Conservation (phyloP, 2,797 vertebrate species). For the Epinephelus malabaricus region DNA sequence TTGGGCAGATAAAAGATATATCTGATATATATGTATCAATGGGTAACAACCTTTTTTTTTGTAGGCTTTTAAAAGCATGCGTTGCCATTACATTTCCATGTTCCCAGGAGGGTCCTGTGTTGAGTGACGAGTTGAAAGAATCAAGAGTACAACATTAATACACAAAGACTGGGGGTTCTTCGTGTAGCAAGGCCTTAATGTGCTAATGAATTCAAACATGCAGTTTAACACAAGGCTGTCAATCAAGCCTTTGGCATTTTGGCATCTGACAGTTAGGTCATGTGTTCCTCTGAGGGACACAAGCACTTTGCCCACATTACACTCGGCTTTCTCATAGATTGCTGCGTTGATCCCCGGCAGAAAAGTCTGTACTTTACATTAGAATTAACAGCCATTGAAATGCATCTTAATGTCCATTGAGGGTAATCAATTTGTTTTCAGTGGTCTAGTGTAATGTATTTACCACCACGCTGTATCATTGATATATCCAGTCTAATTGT, state of each 20-base stretch:
- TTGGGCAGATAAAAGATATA: background rate
- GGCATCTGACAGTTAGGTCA: conserved; percentile 80
- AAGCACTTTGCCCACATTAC: conserved; percentile 76
- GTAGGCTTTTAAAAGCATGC: conserved; percentile 12
- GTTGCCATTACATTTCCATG: conserved; percentile 13
- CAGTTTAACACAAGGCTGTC: conserved; percentile 84
- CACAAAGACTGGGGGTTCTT: conserved; percentile 67
- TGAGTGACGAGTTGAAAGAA: conserved; percentile 59
- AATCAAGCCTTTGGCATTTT: conserved; percentile 85
- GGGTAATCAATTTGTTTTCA: conserved; percentile 43
- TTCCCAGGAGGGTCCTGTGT: conserved; percentile 28
- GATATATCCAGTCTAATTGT: conserved; percentile 41
- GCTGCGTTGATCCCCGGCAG: conserved; percentile 48
- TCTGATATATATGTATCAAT: background rate
- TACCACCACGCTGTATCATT: conserved; percentile 30
- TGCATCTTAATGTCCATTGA: conserved; percentile 37
- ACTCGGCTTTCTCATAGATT: conserved; percentile 66
- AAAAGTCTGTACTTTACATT: conserved; percentile 30
- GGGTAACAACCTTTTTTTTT: background rate
- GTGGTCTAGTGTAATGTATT: conserved; percentile 45
- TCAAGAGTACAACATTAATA: conserved; percentile 67
- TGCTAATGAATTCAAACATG: conserved; percentile 85
- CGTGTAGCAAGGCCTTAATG: conserved; percentile 71
- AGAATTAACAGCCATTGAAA: conserved; percentile 40
- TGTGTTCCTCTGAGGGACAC: conserved; percentile 79